Conservation (phyloP, 2,797 vertebrate species). For the Channa striata region DNA sequence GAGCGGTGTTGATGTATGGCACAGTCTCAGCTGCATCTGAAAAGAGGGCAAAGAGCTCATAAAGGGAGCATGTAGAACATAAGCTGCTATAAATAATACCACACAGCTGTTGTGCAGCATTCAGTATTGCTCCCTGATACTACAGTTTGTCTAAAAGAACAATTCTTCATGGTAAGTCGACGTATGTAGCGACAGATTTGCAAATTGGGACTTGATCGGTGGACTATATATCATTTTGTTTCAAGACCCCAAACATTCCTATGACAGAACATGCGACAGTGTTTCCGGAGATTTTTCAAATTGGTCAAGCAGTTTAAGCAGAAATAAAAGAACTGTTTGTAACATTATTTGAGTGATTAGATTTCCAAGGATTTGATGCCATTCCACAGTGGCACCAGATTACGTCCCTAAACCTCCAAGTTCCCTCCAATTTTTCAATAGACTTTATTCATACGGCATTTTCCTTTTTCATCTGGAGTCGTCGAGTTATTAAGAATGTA, state of each 20-base stretch:
- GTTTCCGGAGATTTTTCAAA: constrained; percentile 29
- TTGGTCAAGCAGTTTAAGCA: constrained; percentile 27
- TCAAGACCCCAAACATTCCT: constrained; percentile 2
- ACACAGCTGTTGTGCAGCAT: constrained; percentile 76
- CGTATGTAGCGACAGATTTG: too few relatives aligned
- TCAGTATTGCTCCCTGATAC: constrained; percentile 52
- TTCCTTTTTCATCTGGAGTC: constrained; percentile 2
- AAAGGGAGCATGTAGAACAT: constrained; percentile 76
- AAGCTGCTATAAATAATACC: constrained; percentile 78
- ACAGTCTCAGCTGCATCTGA: constrained; percentile 61
- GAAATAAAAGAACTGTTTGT: constrained; percentile 41
- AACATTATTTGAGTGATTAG: constrained; percentile 49
- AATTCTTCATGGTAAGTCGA: constrained; percentile 20
- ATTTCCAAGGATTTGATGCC: constrained; percentile 57
- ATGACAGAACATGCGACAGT: background rate
- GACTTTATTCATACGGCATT: background rate
- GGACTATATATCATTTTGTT: too few relatives aligned
- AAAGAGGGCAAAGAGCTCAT: constrained; percentile 78
- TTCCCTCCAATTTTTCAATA: constrained; percentile 23
- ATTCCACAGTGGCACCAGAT: constrained; percentile 56
- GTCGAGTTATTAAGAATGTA: constrained; percentile 30
- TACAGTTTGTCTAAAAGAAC: constrained; percentile 65
- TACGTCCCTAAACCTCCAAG: constrained; percentile 25
- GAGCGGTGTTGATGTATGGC: constrained; percentile 38
- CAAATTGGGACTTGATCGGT: too few relatives aligned